These are phyloP conservation scores for Mormyrops boulengeri DNA, from an alignment of 2,797 vertebrate genomes.

Conservation along the genomic window DNA sequence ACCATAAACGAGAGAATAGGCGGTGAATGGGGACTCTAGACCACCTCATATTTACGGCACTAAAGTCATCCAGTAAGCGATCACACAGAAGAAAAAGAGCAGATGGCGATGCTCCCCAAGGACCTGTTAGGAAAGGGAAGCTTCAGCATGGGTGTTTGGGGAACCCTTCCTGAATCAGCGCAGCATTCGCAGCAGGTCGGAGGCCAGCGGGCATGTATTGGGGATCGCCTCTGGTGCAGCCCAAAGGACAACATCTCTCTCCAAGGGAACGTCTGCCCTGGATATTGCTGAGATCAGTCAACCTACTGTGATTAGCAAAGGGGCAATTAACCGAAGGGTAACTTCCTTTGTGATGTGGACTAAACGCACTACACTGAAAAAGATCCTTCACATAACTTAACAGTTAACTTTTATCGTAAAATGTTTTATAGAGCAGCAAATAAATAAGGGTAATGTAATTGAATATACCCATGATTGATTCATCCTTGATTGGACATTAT, in stretches of 20 bases:
- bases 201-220: background rate
- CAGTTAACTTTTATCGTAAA: background rate
- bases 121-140: background rate
- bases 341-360: background rate
- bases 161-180: background rate
- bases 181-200: background rate
- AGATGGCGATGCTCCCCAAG: background rate
- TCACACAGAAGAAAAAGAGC: background rate
- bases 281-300: background rate
- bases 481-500: constrained; percentile 1
- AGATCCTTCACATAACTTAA: background rate
- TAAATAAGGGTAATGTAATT: background rate
- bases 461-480: background rate
- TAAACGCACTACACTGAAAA: background rate
- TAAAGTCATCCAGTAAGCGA: background rate
- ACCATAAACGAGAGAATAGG: background rate
- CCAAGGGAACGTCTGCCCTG: background rate
- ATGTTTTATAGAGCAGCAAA: background rate
- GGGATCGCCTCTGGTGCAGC: background rate
- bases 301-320: background rate
- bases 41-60: background rate
- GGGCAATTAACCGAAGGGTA: background rate
- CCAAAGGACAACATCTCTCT: background rate
- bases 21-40: background rate
- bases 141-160: too few relatives aligned